A percentile compares a stretch with the other conserved stretches of the same genome.
Evolutionary conservation across 2,888 invertebrate species (phyloP).

Genomic region (Epistrophella euchroma): DNA sequence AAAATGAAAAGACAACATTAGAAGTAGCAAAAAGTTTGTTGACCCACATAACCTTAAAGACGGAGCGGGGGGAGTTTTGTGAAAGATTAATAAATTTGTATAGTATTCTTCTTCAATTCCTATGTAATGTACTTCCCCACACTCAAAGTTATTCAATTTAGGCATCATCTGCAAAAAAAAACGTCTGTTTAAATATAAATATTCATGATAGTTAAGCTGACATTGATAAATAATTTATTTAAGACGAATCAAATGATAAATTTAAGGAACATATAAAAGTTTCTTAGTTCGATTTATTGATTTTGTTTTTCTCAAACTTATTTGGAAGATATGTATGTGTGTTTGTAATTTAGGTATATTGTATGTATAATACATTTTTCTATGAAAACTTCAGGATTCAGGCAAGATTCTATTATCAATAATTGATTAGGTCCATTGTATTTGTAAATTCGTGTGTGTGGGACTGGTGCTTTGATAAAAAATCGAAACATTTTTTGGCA

Average conservation of each 20-base stretch:
- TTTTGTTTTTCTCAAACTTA: background rate
- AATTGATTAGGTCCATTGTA: background rate
- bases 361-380: background rate
- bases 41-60: background rate
- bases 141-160: background rate
- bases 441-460: background rate
- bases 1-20: background rate
- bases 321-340: too few relatives aligned
- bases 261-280: background rate
- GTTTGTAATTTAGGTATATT: too few relatives aligned
- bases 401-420: background rate
- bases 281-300: background rate
- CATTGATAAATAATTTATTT: constrained; percentile 45
- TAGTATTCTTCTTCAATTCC: too few relatives aligned
- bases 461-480: too few relatives aligned
- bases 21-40: background rate
- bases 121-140: too few relatives aligned
- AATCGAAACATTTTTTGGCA: background rate
- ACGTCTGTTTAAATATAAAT: background rate
- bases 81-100: too few relatives aligned
- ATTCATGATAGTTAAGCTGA: constrained; percentile 52
- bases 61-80: too few relatives aligned
- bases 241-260: constrained; percentile 49
- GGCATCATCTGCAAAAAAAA: background rate
- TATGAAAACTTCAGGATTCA: background rate